A percentile compares a stretch with the other conserved stretches of the same genome.
phyloP scores from a whole-genome alignment of 1,140 invertebrate genomes.

The Eurosta solidaginis region DNA sequence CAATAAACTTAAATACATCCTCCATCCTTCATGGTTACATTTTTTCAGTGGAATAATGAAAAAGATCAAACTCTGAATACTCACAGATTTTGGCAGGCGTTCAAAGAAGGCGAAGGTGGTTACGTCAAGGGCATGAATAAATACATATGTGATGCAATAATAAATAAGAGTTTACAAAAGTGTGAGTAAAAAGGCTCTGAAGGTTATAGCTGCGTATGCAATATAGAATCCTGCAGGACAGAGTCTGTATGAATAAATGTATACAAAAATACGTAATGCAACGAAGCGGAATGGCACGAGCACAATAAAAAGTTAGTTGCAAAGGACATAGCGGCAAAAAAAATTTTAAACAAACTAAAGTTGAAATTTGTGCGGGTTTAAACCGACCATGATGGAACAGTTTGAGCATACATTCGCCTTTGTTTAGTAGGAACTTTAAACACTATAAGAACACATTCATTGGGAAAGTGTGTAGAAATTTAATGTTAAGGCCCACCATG shows the following conservation, averaged over 20 bases:
- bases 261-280: neutral
- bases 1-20: neutral
- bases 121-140: conserved; percentile 9
- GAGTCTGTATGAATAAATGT: neutral
- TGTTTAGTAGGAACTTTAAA: too few relatives aligned
- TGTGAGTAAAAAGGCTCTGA: neutral
- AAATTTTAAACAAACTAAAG: neutral
- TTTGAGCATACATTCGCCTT: too few relatives aligned
- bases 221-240: neutral
- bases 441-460: too few relatives aligned
- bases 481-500: too few relatives aligned
- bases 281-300: neutral
- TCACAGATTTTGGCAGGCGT: neutral
- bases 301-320: neutral
- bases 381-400: too few relatives aligned
- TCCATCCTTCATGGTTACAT: neutral
- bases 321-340: neutral
- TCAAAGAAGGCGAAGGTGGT: neutral
- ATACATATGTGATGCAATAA: too few relatives aligned
- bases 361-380: too few relatives aligned
- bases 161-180: neutral
- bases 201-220: neutral
- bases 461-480: too few relatives aligned
- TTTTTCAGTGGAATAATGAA: neutral
- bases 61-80: neutral